Evolutionary conservation across 2,113 vertebrate species (phyloP).

Genomic region (Pangasianodon gigas): DNA sequence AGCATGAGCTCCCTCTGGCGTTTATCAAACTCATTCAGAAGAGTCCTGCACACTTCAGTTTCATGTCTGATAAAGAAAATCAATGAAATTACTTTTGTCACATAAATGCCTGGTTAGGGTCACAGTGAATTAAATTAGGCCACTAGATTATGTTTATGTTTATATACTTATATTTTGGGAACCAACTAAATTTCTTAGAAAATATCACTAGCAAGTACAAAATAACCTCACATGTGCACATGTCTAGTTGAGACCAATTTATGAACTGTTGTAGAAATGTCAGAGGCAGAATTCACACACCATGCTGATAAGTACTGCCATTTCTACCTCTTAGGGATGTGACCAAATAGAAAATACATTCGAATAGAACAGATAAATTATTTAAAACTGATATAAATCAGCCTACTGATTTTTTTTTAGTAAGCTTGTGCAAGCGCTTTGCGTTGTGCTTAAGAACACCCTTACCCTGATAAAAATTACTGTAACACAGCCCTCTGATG

Average conservation of each 20-base stretch:
- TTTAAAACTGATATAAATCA: too few relatives aligned
- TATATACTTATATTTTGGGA: not conserved
- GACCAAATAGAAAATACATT: not conserved
- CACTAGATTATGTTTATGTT: not conserved
- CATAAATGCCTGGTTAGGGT: not conserved
- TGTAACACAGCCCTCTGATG: not conserved
- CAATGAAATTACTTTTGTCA: not conserved
- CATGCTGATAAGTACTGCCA: not conserved
- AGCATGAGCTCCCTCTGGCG: slow-evolving; percentile 85
- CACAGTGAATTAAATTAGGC: not conserved
- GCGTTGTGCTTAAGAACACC: too few relatives aligned
- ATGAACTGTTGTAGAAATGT: not conserved
- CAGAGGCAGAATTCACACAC: not conserved
- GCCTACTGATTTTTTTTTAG: too few relatives aligned
- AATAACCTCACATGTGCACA: not conserved
- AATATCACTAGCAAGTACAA: not conserved
- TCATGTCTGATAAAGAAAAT: slow-evolving; percentile 81
- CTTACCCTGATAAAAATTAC: not conserved
- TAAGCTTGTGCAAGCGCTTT: not conserved
- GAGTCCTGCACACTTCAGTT: slow-evolving; percentile 90
- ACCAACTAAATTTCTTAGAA: not conserved
- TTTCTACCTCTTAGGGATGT: not conserved
- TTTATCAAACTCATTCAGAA: slow-evolving; percentile 87
- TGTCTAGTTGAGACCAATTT: not conserved
- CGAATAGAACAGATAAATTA: not conserved